Conservation (phyloP, 2,797 vertebrate genomes). For the Paguma larvata region DNA sequence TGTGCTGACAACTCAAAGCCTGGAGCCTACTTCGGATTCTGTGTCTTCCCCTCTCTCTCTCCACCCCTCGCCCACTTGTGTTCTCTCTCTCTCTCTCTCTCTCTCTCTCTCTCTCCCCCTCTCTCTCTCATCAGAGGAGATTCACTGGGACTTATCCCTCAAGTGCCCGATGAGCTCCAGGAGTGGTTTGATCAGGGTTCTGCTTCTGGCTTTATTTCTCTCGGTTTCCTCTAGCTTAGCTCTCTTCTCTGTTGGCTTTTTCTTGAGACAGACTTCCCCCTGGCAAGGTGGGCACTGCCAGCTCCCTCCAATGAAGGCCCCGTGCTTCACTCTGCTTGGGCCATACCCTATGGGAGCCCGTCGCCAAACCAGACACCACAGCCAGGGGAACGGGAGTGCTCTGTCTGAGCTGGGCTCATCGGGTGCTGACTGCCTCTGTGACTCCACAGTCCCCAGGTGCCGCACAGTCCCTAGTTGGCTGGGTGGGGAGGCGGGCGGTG, state of each 20-base stretch:
- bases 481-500: rapidly evolving
- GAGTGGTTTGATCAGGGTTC: background rate
- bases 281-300: background rate
- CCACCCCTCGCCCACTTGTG: no score
- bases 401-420: background rate
- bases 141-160: background rate
- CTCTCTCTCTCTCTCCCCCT: no score
- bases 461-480: background rate
- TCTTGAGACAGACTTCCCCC: background rate
- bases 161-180: background rate
- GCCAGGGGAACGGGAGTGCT: background rate
- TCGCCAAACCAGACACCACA: background rate
- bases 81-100: no score
- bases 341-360: background rate
- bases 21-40: no score
- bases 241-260: background rate
- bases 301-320: background rate
- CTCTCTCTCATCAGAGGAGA: background rate
- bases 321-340: background rate
- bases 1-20: no score
- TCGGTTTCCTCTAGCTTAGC: background rate
- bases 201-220: background rate
- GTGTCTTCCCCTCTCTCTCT: no score
- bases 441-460: background rate
- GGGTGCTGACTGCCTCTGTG: background rate